Percentiles rank a stretch among this genome's conserved stretches.
phyloP scores from a whole-genome alignment of 2,113 vertebrate species.

The Lycocorax pyrrhopterus region DNA sequence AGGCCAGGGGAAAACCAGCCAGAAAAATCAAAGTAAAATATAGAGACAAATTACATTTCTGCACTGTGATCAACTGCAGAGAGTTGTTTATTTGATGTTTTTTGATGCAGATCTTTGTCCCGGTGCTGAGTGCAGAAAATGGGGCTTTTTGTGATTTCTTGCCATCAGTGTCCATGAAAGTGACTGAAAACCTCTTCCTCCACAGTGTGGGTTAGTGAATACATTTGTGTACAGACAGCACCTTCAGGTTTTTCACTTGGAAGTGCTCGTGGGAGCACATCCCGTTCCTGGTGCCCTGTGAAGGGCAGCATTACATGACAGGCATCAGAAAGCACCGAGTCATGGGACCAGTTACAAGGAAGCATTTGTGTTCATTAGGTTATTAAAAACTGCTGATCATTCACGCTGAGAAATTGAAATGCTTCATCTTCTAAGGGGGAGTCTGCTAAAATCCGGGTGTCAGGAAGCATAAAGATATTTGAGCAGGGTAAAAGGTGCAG shows the following conservation, averaged over 20 bases:
- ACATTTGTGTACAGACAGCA: background rate
- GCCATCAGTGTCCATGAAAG: background rate
- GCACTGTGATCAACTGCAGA: background rate
- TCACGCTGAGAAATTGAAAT: background rate
- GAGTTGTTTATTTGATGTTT: background rate
- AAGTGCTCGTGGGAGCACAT: background rate
- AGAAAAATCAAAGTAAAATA: background rate
- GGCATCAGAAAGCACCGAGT: background rate
- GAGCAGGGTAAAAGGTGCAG: background rate
- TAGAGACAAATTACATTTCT: background rate
- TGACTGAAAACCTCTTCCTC: background rate
- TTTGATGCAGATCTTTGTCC: background rate
- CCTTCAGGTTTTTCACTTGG: background rate
- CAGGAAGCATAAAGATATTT: background rate
- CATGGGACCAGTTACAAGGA: background rate
- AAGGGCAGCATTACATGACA: background rate
- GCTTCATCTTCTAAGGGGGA: background rate
- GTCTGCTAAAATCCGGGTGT: background rate
- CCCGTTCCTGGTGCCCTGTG: background rate
- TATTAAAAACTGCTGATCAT: background rate
- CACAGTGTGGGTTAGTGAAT: fast-evolving
- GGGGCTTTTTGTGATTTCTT: background rate
- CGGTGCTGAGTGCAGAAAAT: background rate
- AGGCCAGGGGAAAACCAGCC: background rate
- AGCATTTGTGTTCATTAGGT: background rate